Conservation (phyloP, 2,113 vertebrate genomes). For the Syngnathus scovelli region DNA sequence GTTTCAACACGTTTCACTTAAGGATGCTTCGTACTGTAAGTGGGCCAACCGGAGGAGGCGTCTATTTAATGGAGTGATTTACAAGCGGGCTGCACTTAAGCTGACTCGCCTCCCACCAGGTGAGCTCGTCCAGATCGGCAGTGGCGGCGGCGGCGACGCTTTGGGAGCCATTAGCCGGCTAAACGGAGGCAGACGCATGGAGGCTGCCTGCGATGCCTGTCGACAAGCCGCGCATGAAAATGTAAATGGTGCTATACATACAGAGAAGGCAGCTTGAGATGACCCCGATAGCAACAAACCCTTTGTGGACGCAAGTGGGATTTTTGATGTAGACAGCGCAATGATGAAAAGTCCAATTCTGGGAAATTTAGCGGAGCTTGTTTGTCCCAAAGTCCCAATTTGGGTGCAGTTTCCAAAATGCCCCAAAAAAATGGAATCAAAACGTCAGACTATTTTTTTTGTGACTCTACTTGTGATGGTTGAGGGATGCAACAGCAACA, state of each 20-base stretch:
- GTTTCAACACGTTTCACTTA: slow-evolving; percentile 20
- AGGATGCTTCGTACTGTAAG: slow-evolving; percentile 16
- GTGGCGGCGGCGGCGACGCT: neutral
- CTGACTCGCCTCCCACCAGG: slow-evolving; percentile 13
- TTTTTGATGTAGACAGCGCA: neutral
- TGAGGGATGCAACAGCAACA: no score
- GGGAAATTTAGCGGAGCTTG: no score
- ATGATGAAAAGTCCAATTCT: no score
- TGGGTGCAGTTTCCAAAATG: no score
- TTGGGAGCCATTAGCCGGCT: slow-evolving; percentile 44
- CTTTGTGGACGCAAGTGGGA: neutral
- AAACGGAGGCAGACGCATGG: slow-evolving; percentile 37
- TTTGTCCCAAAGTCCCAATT: no score
- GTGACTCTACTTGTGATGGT: no score
- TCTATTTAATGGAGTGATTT: slow-evolving; percentile 30
- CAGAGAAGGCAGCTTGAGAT: neutral
- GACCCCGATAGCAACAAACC: neutral
- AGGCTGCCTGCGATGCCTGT: slow-evolving; percentile 36
- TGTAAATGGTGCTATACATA: slow-evolving; percentile 41
- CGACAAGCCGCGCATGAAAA: slow-evolving; percentile 36
- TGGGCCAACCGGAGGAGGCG: slow-evolving; percentile 3
- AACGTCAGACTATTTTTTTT: no score
- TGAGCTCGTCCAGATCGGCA: slow-evolving; percentile 12
- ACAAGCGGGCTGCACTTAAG: slow-evolving; percentile 7
- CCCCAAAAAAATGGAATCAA: no score